Evolutionary conservation across 1,140 invertebrate genomes (phyloP), one percentile per base, ranked within the genome.

Genomic region (Delia radicum): DNA sequence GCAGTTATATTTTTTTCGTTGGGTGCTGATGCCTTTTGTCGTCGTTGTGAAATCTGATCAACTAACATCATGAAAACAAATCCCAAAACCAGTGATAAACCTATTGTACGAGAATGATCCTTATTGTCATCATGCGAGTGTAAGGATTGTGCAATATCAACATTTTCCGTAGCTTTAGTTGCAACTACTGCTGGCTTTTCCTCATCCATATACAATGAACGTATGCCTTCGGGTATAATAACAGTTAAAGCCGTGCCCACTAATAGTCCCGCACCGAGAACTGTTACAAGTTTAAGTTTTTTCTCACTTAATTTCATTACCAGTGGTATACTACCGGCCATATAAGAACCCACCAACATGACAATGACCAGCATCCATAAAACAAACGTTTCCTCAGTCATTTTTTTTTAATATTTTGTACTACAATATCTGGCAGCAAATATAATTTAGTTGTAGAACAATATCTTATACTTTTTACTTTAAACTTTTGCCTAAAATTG

Each of bases 51-150:
- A 79, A 93, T 89, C 78, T 98, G 96, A 87, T 99, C 98, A 3
- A 99, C 93, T 8, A 99, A 85, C 67, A 99, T 88, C 98, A 99
- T 99, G 83, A 99, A 97, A 21, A 99, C 91, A 87, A 99, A 99
- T 18, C 89, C 91, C 74, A 91, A 81, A 7, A 92, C 90, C 76
- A 92, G 86, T 26, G 90, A 90, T 77, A 92, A 87, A 2, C 91
- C 91, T 74, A 92, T 92, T 77, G 89, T 90, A 2, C 88, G 87
- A 46, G 91, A 89, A 74, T 90, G 84, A 79, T 91, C 90, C 5
- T 21, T 37, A 12, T 21, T 13, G 2, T 24, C 15, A 15, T 21
- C 8, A 13, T 48, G 46, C n/a, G 27, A 2, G 24, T 33, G 31
- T 6, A 3, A n/a, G 26, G 21, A 28, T 15, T 21, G 67, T n/a